Base-by-base conservation (phyloP, 2,113 vertebrate species). In the Nettapus auritus region DNA sequence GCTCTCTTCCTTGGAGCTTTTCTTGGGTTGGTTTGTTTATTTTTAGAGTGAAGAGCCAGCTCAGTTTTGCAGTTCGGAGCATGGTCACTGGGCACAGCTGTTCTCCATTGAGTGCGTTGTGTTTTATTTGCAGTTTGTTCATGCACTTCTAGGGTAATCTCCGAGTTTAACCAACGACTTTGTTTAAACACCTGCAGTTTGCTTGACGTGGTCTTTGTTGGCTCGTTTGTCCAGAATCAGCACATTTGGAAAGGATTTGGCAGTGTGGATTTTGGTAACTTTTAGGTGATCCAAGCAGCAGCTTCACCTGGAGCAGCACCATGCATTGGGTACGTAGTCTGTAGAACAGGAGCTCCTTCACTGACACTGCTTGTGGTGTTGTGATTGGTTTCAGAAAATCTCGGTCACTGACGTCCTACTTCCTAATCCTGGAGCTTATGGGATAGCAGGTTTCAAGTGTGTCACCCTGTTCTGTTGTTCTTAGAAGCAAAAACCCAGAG, bases 221-320 rank as follows among this genome's bases (percentile, higher is more conserved):
- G 9, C 38, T 28, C 3, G 56, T 70, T 56, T 38, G 21, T 42
- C 73, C 28, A 21, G 34, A 59, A 67, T 44, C 11, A 66, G 11
- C 1, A 0, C 1, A 1, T 28, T 82, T 44, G n/a, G 42, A 50
- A 40, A 57, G 28, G 40, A 40, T 77, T 83, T 82, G 84, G n/a
- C 63, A 8, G 56, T 67, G 31, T 69, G 66, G 14, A 5, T 59
- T 19, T 56, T 7, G 8, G 36, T 78, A 7, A 4, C 11, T 89
- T 79, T 55, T 34, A 44, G 14, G 53, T 22, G 34, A 70, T 18
- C 31, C 0, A 0, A 33, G 6, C 0, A 3, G 19, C 71, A 59
- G n/a, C 64, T 82, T 82, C 42, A 14, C 38, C 23, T 36, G 7
- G 48, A 33, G 48, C 34, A 66, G 46, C 38, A 62, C 38, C 21